A percentile compares a stretch with the other conserved stretches of the same genome.
These are phyloP conservation scores for Vanessa cardui DNA, from an alignment of 2,888 invertebrate genomes.

Conservation along the genomic window DNA sequence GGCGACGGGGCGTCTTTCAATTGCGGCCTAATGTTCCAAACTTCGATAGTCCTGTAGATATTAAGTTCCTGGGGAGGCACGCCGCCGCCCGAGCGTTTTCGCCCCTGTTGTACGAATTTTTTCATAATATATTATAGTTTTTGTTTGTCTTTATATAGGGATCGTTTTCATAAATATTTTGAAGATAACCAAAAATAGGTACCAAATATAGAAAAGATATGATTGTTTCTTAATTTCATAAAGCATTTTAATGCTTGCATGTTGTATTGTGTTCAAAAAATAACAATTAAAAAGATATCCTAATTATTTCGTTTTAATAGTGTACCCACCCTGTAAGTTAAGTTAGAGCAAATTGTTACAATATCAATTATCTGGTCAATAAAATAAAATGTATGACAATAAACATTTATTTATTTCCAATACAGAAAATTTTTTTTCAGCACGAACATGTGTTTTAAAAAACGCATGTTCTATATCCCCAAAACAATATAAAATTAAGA, in stretches of 20 bases:
- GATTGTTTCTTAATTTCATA: constrained; percentile 80
- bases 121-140: constrained; percentile 80
- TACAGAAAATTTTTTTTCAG: constrained; percentile 25
- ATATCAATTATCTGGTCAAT: constrained; percentile 40
- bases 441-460: not conserved
- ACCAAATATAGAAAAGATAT: constrained; percentile 82
- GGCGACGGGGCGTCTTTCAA: constrained; percentile 37
- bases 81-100: constrained; percentile 60
- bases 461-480: not conserved
- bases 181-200: constrained; percentile 81
- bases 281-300: constrained; percentile 79
- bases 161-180: constrained; percentile 78
- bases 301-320: constrained; percentile 51
- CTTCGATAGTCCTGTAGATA: constrained; percentile 42
- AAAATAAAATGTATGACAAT: constrained; percentile 42
- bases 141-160: constrained; percentile 80
- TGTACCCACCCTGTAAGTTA: constrained; percentile 37
- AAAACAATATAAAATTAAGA: not conserved
- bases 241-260: constrained; percentile 83
- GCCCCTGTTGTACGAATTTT: constrained; percentile 73
- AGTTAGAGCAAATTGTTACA: constrained; percentile 38
- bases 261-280: constrained; percentile 84
- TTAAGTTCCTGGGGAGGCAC: constrained; percentile 36
- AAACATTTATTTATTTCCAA: constrained; percentile 39
- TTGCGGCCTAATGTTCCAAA: constrained; percentile 38